Conservation (phyloP, 2,888 invertebrate genomes). For the Alloplasta piceator region DNA sequence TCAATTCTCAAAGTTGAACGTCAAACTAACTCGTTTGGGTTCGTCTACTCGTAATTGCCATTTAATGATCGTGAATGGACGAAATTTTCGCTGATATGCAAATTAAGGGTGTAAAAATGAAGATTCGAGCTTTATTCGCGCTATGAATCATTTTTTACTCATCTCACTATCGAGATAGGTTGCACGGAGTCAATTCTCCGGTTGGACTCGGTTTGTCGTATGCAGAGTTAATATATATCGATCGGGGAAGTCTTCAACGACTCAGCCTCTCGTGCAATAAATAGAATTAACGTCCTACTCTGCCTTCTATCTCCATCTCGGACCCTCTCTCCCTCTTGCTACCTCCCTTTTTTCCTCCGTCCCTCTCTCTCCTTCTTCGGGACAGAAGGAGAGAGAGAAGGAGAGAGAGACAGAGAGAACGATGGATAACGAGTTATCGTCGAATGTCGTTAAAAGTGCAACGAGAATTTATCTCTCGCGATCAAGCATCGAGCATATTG, state of each 20-base stretch:
- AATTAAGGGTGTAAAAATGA: neutral
- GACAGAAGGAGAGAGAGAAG: neutral
- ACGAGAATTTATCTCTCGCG: slow-evolving; percentile 47
- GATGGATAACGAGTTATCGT: slow-evolving; percentile 52
- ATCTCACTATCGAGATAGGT: neutral
- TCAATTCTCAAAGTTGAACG: too few species aligned
- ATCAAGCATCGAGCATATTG: slow-evolving; percentile 43
- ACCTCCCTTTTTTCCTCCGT: slow-evolving; percentile 13
- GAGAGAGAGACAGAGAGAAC: slow-evolving; percentile 29
- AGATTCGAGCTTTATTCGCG: neutral
- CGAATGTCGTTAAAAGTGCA: slow-evolving; percentile 13
- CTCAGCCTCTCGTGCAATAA: slow-evolving; percentile 50
- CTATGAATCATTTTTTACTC: slow-evolving; percentile 19
- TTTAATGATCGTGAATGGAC: too few species aligned
- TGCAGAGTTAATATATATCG: slow-evolving; percentile 48
- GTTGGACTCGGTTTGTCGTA: slow-evolving; percentile 19
- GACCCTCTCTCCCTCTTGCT: neutral
- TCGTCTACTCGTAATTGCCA: too few species aligned
- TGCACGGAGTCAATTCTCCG: neutral
- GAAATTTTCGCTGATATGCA: too few species aligned
- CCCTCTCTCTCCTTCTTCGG: neutral
- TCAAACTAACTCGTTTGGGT: too few species aligned
- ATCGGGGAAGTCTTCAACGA: slow-evolving; percentile 44
- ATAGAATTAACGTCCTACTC: slow-evolving; percentile 52
- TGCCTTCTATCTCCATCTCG: neutral